Evolutionary conservation across 2,797 vertebrate genomes (phyloP).

Genomic region (Urocyon cinereoargenteus): DNA sequence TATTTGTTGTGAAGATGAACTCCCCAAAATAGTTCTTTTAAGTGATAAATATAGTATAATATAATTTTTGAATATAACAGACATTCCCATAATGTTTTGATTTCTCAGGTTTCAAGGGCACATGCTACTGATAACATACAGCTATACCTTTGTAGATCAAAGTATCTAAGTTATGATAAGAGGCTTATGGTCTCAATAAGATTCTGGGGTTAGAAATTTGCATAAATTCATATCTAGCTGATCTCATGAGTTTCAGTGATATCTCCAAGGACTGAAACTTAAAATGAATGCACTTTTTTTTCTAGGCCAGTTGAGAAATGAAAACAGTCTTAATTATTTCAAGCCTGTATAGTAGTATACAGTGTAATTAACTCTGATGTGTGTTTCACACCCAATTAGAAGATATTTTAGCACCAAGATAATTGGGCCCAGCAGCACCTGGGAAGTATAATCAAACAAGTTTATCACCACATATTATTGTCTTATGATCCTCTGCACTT

Average conservation of each 20-base stretch:
- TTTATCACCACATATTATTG: slow-evolving; percentile 75
- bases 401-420: slow-evolving; percentile 81
- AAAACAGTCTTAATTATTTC: slow-evolving; percentile 88
- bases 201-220: slow-evolving; percentile 73
- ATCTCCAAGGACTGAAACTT: slow-evolving; percentile 75
- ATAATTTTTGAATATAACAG: not conserved
- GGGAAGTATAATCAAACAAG: slow-evolving; percentile 80
- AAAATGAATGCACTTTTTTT: slow-evolving; percentile 77
- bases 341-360: slow-evolving; percentile 72
- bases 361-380: slow-evolving; percentile 85
- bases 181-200: slow-evolving; percentile 56
- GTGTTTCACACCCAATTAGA: slow-evolving; percentile 85
- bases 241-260: slow-evolving; percentile 75
- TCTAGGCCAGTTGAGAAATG: slow-evolving; percentile 82
- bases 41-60: not conserved
- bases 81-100: slow-evolving; percentile 24
- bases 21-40: not conserved
- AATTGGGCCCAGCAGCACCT: slow-evolving; percentile 84
- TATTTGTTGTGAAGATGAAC: not conserved
- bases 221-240: slow-evolving; percentile 74
- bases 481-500: slow-evolving; percentile 63
- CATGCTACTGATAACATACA: not conserved
- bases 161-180: slow-evolving; percentile 73
- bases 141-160: slow-evolving; percentile 60
- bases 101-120: slow-evolving; percentile 65